Base-by-base conservation (phyloP, 1,140 invertebrate species). In the Caerostris darwini region DNA sequence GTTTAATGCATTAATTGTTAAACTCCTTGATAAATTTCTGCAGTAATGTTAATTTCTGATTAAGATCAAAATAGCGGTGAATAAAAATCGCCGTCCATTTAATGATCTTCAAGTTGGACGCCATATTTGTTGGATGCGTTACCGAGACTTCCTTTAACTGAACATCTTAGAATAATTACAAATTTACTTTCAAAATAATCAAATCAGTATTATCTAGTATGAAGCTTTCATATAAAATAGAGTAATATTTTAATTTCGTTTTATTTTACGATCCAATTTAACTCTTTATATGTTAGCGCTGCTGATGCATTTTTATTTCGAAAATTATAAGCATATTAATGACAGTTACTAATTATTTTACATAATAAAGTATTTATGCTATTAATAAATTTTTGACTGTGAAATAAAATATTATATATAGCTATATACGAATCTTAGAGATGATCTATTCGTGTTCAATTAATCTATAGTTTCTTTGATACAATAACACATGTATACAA, bases 71-170 rank as follows among this genome's bases (percentile, higher is more conserved):
- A 85, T 8, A 59, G 58, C 7, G 17, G 56, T 59, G 57, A 64
- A 88, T 57, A 88, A 88, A 88, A 88, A 88, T 88, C 59, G 8
- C 57, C 86, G 61, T 88, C 86, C 86, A 90, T 77, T 90, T 90
- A 71, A 77, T 90, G 64, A 69, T 56, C 64, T 54, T 58, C 34
- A 69, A 59, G 50, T 14, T 54, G 57, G 88, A 90, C 88, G 88
- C 88, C 88, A 90, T 90, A 90, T 90, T 90, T 90, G 88, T 90
- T 90, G 59, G 88, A 50, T 90, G 88, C 67, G 88, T 90, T 77
- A 64, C 69, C 54, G 17, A 17, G 69, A 90, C 67, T 90, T 90
- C 88, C 88, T 90, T 59, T 90, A 57, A 61, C 10, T 53, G 34
- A 64, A 58, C 0, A 85, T 58, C 71, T 50, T 77, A 77, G 12